Evolutionary conservation across 2,888 invertebrate species (phyloP).

Genomic region (Tholera decimalis): DNA sequence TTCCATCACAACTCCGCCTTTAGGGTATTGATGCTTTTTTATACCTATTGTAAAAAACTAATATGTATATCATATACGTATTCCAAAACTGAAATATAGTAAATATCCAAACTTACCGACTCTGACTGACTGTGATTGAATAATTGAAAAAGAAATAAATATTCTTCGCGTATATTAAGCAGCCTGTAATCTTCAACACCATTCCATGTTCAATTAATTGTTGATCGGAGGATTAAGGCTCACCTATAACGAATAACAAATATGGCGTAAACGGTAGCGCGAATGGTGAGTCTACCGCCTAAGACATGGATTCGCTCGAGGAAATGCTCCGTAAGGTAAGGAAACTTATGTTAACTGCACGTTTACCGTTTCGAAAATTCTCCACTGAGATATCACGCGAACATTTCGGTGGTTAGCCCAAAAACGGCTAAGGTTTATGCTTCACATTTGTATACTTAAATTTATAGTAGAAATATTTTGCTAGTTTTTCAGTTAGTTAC

Average conservation of each 20-base stretch:
- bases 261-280: slow-evolving; percentile 90
- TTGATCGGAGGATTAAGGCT: slow-evolving; percentile 34
- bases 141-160: slow-evolving; percentile 24
- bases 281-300: slow-evolving; percentile 77
- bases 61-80: no score
- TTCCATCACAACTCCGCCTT: no score
- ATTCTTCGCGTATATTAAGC: slow-evolving; percentile 10
- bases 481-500: slow-evolving; percentile 9
- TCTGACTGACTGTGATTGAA: neutral
- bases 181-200: slow-evolving; percentile 20
- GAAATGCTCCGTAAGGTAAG: slow-evolving; percentile 95
- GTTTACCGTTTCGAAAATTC: slow-evolving; percentile 45
- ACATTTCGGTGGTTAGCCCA: slow-evolving; percentile 35
- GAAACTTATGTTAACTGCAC: slow-evolving; percentile 54
- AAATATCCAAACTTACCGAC: neutral
- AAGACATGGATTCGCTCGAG: slow-evolving; percentile 95
- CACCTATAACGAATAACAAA: slow-evolving; percentile 90
- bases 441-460: slow-evolving; percentile 24
- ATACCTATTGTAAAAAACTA: neutral
- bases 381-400: slow-evolving; percentile 32
- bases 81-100: no score
- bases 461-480: slow-evolving; percentile 1
- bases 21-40: no score
- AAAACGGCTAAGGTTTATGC: slow-evolving; percentile 29
- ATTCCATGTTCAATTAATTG: slow-evolving; percentile 57